Evolutionary conservation across 2,888 invertebrate species (phyloP), one percentile per base, ranked within the genome.

Genomic region (Phorcus lineatus): DNA sequence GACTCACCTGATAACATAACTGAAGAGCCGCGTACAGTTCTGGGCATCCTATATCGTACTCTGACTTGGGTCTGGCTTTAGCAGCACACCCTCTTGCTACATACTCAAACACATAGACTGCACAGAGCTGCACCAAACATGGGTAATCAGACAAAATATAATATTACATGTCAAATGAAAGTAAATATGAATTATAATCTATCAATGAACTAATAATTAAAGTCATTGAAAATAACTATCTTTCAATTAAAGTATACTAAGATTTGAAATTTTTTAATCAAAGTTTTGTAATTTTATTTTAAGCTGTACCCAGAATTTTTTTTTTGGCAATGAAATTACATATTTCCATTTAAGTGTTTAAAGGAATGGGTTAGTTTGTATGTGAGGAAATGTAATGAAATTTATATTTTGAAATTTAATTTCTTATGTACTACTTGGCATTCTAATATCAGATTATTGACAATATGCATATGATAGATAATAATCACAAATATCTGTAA

Each of bases 71-170:
- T 75, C 90, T 74, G 4, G 88, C 90, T 80, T 90, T 90, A 16
- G 89, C 87, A 2, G 90, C 90, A 85, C 90, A 89, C 0, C 88
- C 90, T 67, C 89, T 86, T n/a, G 89, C 90, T 16, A 90, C 88
- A 80, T 90, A 90, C 76, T 90, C 90, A 85, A 90, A 90, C 80
- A 90, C 79, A 78, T 90, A 90, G n/a, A 90, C 90, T 6, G 85
- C 86, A 82, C 85, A 85, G n/a, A 90, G 76, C 90, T 90, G 84
- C n/a, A 55, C 4, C n/a, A 11, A 55, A 55, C 3, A 11, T 19
- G 22, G 11, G 22, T 4, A 55, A 55, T 55, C 36, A 36, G 7
- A 36, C 36, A 36, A 36, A 36, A n/a, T n/a, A n/a, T n/a, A n/a
- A n/a, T n/a, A n/a, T n/a, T n/a, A n/a, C n/a, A n/a, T n/a, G n/a